A percentile compares a stretch with the other conserved stretches of the same genome.
These are phyloP conservation scores for Rhipidura dahli DNA, from an alignment of 2,113 vertebrate species.

Conservation along the genomic window DNA sequence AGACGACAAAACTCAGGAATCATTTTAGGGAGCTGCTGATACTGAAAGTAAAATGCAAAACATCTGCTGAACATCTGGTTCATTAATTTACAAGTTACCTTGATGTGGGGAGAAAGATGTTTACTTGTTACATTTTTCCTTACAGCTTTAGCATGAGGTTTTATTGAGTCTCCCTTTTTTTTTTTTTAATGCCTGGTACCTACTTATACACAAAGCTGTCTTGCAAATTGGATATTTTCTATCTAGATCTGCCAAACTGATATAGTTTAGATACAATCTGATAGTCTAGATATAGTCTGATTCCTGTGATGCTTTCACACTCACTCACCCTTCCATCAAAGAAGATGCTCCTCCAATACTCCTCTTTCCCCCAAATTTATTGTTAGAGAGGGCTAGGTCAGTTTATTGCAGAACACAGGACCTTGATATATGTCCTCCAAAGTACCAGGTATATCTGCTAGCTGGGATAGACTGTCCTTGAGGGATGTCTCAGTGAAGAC, in stretches of 20 bases:
- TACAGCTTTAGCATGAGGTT: neutral
- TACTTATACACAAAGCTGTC: neutral
- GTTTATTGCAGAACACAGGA: neutral
- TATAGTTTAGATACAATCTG: too few relatives aligned
- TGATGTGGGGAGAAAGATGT: neutral
- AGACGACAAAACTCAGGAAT: conserved; percentile 15
- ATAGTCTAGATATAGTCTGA: neutral
- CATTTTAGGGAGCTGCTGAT: neutral
- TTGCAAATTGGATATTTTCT: neutral
- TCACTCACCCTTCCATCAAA: neutral
- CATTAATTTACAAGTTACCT: neutral
- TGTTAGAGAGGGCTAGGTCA: neutral
- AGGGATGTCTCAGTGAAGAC: neutral
- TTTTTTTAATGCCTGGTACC: neutral
- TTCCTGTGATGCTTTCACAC: neutral
- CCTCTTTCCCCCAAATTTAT: neutral
- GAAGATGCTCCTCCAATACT: neutral
- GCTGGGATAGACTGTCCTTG: neutral
- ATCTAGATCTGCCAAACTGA: neutral
- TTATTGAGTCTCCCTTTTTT: neutral
- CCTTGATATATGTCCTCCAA: neutral
- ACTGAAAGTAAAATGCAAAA: conserved; percentile 2
- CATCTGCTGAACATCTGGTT: conserved; percentile 30
- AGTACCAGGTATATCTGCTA: neutral
- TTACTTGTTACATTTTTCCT: neutral